Evolutionary conservation across 2,113 vertebrate species (phyloP), one percentile per base, ranked within the genome.

Genomic region (Orientallactaga bullata): DNA sequence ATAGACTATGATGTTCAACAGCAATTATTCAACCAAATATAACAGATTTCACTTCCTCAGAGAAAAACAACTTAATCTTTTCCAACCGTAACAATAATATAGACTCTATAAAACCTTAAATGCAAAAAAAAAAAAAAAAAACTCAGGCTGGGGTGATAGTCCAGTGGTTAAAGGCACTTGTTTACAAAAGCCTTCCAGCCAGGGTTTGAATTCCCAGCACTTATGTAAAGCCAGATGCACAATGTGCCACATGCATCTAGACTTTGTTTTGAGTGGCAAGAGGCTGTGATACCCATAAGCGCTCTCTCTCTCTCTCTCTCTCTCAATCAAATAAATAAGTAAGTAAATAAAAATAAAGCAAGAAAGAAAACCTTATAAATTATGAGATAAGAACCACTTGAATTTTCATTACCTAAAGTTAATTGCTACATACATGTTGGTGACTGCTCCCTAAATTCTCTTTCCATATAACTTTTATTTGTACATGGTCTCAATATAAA

Each of bases 381-480:
- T 91, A 92, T 71, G 10, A 95, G 85, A 51, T 42, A 90, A 82
- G 51, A 90, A 79, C 7, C 63, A 95, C 35, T 51, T 73, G 68
- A 89, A 82, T 6, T 80, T 42, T 30, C 5, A 85, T 51, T 28
- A 63, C 42, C 76, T 83, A n/a, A 89, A 90, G 42, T 28, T 84
- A 91, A 82, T 15, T 30, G 39, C 24, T 90, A 6, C 12, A 83
- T 87, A 89, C 37, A 85, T 93, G 91, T 90, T 94, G 30, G 37
- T 83, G 51, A 85, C 13, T 37, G 65, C 82, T 68, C 68, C 60
- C 69, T 88, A 39, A 93, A 90, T 78, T 84, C 61, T 90, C 76
- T 93, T 77, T 72, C 58, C 47, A 91, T 39, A 76, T 84, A 74
- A 71, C 84, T 81, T 89, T 76, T 78, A 93, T 55, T 91, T 89